These are phyloP conservation scores for Trichogramma dendrolimi DNA, from an alignment of 2,888 invertebrate genomes.

Conservation along the genomic window DNA sequence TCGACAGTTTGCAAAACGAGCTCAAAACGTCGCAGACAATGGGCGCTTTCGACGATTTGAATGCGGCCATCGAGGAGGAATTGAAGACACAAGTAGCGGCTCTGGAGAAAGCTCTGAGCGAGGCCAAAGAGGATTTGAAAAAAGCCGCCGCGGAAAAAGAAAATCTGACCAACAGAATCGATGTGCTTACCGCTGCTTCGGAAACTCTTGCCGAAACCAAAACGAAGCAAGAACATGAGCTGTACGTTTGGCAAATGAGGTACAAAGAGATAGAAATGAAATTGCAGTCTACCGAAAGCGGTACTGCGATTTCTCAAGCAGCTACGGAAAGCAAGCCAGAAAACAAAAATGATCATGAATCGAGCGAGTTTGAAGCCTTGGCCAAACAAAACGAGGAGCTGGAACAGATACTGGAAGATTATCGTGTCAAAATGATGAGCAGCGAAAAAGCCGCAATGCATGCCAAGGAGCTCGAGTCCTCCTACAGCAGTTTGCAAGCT, in stretches of 20 bases:
- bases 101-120: conserved; percentile 64
- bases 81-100: conserved; percentile 64
- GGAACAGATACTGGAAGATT: conserved; percentile 58
- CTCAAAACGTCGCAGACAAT: conserved; percentile 56
- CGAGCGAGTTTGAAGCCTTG: conserved; percentile 59
- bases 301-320: not conserved
- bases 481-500: conserved; percentile 32
- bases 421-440: conserved; percentile 44
- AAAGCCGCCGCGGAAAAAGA: conserved; percentile 67
- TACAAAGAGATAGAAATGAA: conserved; percentile 68
- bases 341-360: conserved; percentile 42
- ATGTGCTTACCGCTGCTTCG: conserved; percentile 70
- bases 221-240: conserved; percentile 74
- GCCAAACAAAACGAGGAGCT: conserved; percentile 62
- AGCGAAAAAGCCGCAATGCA: not conserved
- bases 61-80: conserved; percentile 77
- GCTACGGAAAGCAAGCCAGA: not conserved
- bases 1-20: conserved; percentile 60
- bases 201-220: conserved; percentile 76
- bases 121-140: conserved; percentile 58
- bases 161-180: conserved; percentile 65
- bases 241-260: conserved; percentile 68
- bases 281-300: conserved; percentile 55
- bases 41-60: conserved; percentile 52
- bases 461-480: conserved; percentile 28